These are phyloP conservation scores for Bungarus multicinctus DNA, from an alignment of 2,113 vertebrate species.

Conservation along the genomic window DNA sequence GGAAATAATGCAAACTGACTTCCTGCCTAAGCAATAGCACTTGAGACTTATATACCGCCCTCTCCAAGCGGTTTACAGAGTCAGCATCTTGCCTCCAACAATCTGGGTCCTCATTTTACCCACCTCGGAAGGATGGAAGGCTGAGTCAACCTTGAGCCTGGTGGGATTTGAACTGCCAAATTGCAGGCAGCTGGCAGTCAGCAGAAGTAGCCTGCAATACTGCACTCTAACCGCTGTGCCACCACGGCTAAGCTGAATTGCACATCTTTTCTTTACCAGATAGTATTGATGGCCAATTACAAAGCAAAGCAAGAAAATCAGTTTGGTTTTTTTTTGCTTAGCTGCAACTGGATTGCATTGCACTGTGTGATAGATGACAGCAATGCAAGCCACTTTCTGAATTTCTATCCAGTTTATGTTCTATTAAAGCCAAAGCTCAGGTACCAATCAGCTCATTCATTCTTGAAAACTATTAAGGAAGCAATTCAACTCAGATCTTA, in stretches of 20 bases:
- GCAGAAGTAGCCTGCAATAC: no score
- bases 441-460: neutral
- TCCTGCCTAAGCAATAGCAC: neutral
- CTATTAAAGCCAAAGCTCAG: neutral
- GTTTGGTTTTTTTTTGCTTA: neutral
- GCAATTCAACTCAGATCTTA: neutral
- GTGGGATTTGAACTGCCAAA: no score
- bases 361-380: neutral
- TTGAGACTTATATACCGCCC: no score
- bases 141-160: no score
- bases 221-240: no score
- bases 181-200: no score
- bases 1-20: neutral
- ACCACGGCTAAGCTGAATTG: no score
- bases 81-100: no score
- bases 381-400: neutral
- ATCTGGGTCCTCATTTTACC: no score
- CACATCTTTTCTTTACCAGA: neutral
- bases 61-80: no score
- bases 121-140: no score
- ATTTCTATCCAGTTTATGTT: neutral
- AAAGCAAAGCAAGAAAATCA: neutral
- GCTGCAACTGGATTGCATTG: neutral
- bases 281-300: neutral
- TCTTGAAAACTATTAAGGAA: neutral